Conservation (phyloP, 2,888 invertebrate genomes). For the Gastrophysa polygoni region DNA sequence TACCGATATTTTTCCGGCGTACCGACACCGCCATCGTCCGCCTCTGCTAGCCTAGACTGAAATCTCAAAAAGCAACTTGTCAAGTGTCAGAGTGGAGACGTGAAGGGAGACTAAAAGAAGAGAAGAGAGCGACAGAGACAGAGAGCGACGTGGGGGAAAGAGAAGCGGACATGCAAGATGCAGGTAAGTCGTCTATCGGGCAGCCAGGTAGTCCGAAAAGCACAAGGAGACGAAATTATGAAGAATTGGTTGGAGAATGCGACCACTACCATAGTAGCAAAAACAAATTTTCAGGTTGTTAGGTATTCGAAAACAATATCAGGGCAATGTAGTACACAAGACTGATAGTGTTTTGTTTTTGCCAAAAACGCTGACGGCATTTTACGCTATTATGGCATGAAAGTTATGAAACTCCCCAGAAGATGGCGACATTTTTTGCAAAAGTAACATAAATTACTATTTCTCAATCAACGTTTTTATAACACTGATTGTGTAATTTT, state of each 20-base stretch:
- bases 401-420: too few relatives aligned
- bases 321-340: too few relatives aligned
- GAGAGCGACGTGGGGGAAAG: background rate
- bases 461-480: too few relatives aligned
- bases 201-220: background rate
- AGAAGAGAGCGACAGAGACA: slow-evolving; percentile 41
- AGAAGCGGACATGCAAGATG: background rate
- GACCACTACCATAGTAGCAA: background rate
- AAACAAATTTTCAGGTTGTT: too few relatives aligned
- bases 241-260: background rate
- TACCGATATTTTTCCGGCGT: background rate
- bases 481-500: too few relatives aligned
- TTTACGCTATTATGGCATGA: too few relatives aligned
- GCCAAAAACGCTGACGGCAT: too few relatives aligned
- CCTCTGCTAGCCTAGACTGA: slow-evolving; percentile 52
- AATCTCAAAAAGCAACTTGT: slow-evolving; percentile 59
- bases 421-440: too few relatives aligned
- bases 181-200: background rate
- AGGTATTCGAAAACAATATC: too few relatives aligned
- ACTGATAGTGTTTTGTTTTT: too few relatives aligned
- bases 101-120: slow-evolving; percentile 19
- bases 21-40: slow-evolving; percentile 30
- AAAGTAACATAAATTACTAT: too few relatives aligned
- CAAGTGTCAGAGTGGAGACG: slow-evolving; percentile 56
- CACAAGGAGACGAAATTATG: background rate